Evolutionary conservation across 1,140 invertebrate species (phyloP).

Genomic region (Bombus polaris): DNA sequence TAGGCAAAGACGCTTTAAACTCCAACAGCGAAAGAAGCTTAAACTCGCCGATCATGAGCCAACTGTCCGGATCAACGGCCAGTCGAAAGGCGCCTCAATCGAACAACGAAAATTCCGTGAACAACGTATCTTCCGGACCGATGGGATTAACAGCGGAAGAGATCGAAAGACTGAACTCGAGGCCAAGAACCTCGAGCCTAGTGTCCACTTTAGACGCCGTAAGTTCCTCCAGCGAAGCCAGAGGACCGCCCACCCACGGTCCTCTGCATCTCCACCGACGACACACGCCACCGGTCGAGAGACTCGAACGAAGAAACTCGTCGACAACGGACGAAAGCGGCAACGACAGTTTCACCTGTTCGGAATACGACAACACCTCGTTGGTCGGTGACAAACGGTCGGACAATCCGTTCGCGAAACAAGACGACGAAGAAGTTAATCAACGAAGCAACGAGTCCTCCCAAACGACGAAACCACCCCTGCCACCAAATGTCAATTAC

Average conservation of each 20-base stretch:
- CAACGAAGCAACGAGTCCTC: slow-evolving; percentile 76
- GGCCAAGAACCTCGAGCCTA: slow-evolving; percentile 93
- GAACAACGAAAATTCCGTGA: slow-evolving; percentile 80
- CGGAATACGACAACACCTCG: slow-evolving; percentile 96
- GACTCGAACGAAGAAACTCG: slow-evolving; percentile 87
- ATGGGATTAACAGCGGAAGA: slow-evolving; percentile 96
- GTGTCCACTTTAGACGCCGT: slow-evolving; percentile 96
- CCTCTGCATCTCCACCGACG: slow-evolving; percentile 85
- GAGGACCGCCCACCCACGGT: slow-evolving; percentile 84
- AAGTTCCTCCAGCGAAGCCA: slow-evolving; percentile 94
- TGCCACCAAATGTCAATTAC: slow-evolving; percentile 88
- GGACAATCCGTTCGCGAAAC: slow-evolving; percentile 88
- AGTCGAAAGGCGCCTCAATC: slow-evolving; percentile 86
- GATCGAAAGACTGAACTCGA: slow-evolving; percentile 94
- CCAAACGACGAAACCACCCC: slow-evolving; percentile 85
- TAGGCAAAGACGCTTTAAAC: slow-evolving; percentile 91
- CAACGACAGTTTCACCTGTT: slow-evolving; percentile 98
- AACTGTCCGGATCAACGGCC: slow-evolving; percentile 90
- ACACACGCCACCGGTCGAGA: slow-evolving; percentile 87
- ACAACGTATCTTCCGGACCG: slow-evolving; percentile 84
- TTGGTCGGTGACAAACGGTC: slow-evolving; percentile 89
- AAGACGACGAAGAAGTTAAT: slow-evolving; percentile 84
- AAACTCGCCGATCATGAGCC: slow-evolving; percentile 95
- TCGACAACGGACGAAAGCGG: slow-evolving; percentile 97
- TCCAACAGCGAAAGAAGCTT: slow-evolving; percentile 95